Evolutionary conservation across 2,113 vertebrate genomes (phyloP), one percentile per base, ranked within the genome.

Genomic region (Semicossyphus pulcher): DNA sequence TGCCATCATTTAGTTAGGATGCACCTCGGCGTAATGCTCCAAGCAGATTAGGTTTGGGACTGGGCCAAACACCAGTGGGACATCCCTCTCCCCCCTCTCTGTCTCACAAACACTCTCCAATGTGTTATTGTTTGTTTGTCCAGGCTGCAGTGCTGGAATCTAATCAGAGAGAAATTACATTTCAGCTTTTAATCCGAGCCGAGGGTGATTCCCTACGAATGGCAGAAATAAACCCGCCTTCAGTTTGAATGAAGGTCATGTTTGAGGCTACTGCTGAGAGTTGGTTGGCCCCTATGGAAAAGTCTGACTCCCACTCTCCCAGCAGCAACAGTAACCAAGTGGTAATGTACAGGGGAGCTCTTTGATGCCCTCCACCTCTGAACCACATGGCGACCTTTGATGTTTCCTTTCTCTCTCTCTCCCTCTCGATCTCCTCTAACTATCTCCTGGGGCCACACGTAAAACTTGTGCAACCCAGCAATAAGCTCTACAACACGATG

Each of bases 1-100:
- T 20, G 16, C 66, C 64, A 54, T 78, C 76, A 60, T 83, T 85
- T 81, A 82, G 77, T 74, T 16, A 21, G 65, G 75, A 88, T 72
- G 79, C 69, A 76, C 75, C 85, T 64, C 59, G 28, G 45, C 53
- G 39, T 72, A 51, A 59, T 76, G 76, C 73, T 68, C 39, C 9
- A 16, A 56, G 67, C 52, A 72, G 63, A 70, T 80, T 84, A 76
- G 69, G 70, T 71, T 74, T 86, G 76, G 84, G 78, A 42, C 12
- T 0, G 32, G 16, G 77, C 80, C 81, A 84, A 56, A 67, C 65
- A 32, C 82, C 70, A 68, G 82, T 32, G 67, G 70, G 76, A 48
- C 51, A 10, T 54, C 44, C 25, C 58, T 21, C 58, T 47, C 1
- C 62, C 31, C 28, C 7, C 23, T 3, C 26, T 15, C 42, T 37